Base-by-base conservation (phyloP, 2,113 vertebrate species). In the Motacilla tschutschensis region DNA sequence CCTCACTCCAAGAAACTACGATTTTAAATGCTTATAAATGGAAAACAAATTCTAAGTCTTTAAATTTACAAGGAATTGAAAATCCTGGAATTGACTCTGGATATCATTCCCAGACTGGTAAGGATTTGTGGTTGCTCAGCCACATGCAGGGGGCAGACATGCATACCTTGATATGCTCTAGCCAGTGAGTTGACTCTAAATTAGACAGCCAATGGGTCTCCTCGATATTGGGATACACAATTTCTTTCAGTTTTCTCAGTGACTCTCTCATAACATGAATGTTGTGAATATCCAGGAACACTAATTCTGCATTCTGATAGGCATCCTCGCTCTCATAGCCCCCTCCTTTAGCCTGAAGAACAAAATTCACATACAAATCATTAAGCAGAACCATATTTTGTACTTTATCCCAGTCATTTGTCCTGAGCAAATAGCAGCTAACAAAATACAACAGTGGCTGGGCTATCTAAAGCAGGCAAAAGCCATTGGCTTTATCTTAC, bases 221-320 rank as follows among this genome's bases (percentile, higher is more conserved):
- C 91, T 99, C 98, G 0, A 99, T 99, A 93, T 98, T 99, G 60
- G 99, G 98, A 89, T 99, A 99, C 10, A 99, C 98, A 58, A 99
- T 98, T 77, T 99, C 99, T 94, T 99, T 99, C 50, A 99, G 97
- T 91, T 99, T 99, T 62, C 98, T 96, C 18, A 99, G 97, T 0
- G 98, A 99, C 92, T 99, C 99, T 74, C 99, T 98, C 99, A 99
- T 99, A 46, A 99, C 99, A 2, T 99, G 99, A 91, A 99, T 99
- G 67, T 99, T 99, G 88, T 99, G 99, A 91, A 99, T 99, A 88
- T 99, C 99, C 94, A 99, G 92, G 89, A 99, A 99, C 85, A 99
- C 96, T 43, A 99, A 93, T 84, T 99, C 99, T 40, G 98, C 98
- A 44, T 99, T 99, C 95, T 99, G 99, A 97, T 99, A 99, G 15